Conservation (phyloP, 2,888 invertebrate genomes). For the Proisotoma minuta region DNA sequence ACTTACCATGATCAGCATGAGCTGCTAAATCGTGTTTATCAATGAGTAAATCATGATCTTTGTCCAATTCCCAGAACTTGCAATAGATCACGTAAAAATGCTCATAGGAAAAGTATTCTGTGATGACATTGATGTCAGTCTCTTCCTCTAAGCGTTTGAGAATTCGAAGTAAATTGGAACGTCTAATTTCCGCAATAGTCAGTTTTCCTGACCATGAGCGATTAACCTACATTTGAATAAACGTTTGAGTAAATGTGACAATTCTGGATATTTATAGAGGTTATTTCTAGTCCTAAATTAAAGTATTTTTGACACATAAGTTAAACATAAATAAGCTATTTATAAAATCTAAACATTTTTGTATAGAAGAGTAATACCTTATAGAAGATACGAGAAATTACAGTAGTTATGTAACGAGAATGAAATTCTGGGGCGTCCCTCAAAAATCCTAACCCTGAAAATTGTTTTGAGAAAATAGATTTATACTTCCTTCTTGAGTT, state of each 20-base stretch:
- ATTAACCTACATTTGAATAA: conserved; percentile 65
- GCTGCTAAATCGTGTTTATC: conserved; percentile 87
- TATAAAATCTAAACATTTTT: no score
- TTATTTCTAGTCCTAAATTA: no score
- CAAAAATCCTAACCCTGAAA: conserved; percentile 71
- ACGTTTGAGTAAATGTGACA: no score
- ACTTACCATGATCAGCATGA: conserved; percentile 90
- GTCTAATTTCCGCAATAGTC: conserved; percentile 78
- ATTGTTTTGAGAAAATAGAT: no score
- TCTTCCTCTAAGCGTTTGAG: conserved; percentile 84
- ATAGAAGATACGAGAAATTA: conserved; percentile 51
- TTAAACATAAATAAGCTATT: no score
- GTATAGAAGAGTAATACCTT: conserved; percentile 28
- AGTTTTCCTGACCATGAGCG: conserved; percentile 95
- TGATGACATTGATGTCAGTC: conserved; percentile 89
- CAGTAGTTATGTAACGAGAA: conserved; percentile 96
- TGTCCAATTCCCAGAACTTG: conserved; percentile 99
- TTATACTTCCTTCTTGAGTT: no score
- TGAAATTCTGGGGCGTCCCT: conserved; percentile 98
- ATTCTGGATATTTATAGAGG: no score
- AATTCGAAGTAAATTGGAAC: conserved; percentile 74
- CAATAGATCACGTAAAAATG: conserved; percentile 99
- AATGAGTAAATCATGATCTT: conserved; percentile 95
- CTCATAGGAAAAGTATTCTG: conserved; percentile 83
- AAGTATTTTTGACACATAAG: no score